Evolutionary conservation across 2,888 invertebrate species (phyloP).

Genomic region (Acanthosepion esculentum): DNA sequence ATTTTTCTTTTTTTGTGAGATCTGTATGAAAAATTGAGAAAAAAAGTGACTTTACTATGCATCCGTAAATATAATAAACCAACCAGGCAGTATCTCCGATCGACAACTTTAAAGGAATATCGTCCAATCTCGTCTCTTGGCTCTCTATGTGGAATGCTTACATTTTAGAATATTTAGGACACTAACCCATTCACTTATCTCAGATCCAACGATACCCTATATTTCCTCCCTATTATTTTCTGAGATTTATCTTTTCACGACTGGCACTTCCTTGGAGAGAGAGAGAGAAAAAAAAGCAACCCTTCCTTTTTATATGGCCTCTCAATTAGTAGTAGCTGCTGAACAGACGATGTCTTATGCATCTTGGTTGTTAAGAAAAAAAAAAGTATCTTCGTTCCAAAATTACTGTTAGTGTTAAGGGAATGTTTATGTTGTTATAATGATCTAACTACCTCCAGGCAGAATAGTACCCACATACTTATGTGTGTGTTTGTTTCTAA

Average conservation of each 20-base stretch:
- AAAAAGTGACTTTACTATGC: not conserved
- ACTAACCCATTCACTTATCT: not conserved
- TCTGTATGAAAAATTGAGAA: too few species aligned
- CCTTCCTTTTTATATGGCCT: not conserved
- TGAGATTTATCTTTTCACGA: too few species aligned
- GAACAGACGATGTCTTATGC: not conserved
- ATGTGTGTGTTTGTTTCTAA: not conserved
- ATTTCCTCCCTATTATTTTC: too few species aligned
- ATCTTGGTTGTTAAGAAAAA: not conserved
- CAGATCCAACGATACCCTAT: not conserved
- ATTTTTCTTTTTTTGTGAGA: too few species aligned
- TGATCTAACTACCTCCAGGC: not conserved
- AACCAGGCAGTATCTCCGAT: not conserved
- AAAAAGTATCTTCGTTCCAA: not conserved
- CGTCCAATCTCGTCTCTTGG: not conserved
- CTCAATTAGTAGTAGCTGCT: slow-evolving; percentile 33
- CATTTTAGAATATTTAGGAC: not conserved
- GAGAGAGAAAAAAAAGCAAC: not conserved
- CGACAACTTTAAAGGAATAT: not conserved
- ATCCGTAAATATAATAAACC: not conserved
- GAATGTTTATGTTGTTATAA: not conserved
- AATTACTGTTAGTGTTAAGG: not conserved
- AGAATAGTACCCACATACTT: too few species aligned
- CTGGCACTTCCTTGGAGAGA: not conserved
- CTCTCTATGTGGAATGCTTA: slow-evolving; percentile 14